These are phyloP conservation scores for Artibeus lituratus DNA, from an alignment of 2,797 vertebrate species.

Conservation along the genomic window DNA sequence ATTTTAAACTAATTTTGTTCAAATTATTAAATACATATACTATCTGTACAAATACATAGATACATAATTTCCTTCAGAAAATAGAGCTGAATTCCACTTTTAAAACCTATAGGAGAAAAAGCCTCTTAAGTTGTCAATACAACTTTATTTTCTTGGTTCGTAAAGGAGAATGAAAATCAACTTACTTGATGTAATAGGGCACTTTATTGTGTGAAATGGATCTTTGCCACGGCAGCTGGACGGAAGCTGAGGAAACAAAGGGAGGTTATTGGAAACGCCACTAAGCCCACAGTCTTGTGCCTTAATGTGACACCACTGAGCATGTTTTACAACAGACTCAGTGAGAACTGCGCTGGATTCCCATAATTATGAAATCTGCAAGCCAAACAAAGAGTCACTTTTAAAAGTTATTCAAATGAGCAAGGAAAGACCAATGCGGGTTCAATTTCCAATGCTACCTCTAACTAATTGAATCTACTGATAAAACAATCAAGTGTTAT, in stretches of 20 bases:
- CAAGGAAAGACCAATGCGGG: slow-evolving; percentile 31
- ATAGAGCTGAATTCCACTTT: slow-evolving; percentile 21
- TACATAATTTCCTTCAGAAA: not conserved
- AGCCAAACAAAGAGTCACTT: slow-evolving; percentile 62
- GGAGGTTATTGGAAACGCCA: slow-evolving; percentile 59
- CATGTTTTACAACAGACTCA: slow-evolving; percentile 42
- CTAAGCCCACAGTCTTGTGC: not conserved
- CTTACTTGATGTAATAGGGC: slow-evolving; percentile 99
- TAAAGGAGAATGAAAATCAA: slow-evolving; percentile 75
- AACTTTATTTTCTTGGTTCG: slow-evolving; percentile 30
- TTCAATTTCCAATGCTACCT: not conserved
- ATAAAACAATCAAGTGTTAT: not conserved
- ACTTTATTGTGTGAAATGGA: slow-evolving; percentile 99
- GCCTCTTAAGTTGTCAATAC: not conserved
- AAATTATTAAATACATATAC: slow-evolving; percentile 13
- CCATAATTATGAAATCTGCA: slow-evolving; percentile 63
- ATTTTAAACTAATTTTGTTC: slow-evolving; percentile 49
- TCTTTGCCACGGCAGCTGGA: slow-evolving; percentile 97
- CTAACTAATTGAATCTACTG: not conserved
- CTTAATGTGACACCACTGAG: slow-evolving; percentile 61
- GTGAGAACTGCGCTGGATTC: not conserved
- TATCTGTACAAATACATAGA: not conserved
- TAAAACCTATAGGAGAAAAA: not conserved
- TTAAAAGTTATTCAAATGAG: slow-evolving; percentile 48
- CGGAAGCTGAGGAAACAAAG: slow-evolving; percentile 89